Base-by-base conservation (phyloP, 1,140 invertebrate species). In the Musca vetustissima region DNA sequence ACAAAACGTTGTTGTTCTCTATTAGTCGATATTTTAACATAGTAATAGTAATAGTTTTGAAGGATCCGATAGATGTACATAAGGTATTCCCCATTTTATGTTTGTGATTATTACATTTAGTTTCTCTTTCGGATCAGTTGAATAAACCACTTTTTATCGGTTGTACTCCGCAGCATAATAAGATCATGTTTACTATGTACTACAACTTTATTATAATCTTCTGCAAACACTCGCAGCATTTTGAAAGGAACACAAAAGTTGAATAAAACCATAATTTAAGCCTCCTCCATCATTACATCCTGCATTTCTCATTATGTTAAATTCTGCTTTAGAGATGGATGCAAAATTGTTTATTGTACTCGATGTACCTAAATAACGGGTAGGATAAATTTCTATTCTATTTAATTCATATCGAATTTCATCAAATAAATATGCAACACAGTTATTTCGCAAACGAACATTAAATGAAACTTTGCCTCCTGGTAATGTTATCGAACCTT, bases 201-300 rank as follows among this genome's bases (percentile, higher is more conserved):
- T 21, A 85, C 71, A 48, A 85, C 78, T 75, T 81, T 80, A 65
- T 74, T 73, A 75, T 83, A 85, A 74, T 85, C 83, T 75, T 85
- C 81, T 57, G 80, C 80, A 74, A 85, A 84, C 14, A 83, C 82
- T 1, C 83, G 69, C 1, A 84, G 49, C 57, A 80, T 70, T 59
- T 72, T 78, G 17, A 85, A 61, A 7, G 83, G 83, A 50, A 86
- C 74, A 28, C 72, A 73, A 28, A 79, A 73, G 67, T 81, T 74
- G 67, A 84, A 84, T 69, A 1, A 78, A 77, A 21, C 78, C 17
- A 21, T 64, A 43, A 64, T 21, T 17, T 28, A 28, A 2, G n/a
- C 50, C 48, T n/a, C 2, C 4, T 1, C 49, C 64, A 50, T 36
- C 11, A 25, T 7, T 66, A 3, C 66, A 57, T 15, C 19, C 53